Evolutionary conservation across 2,113 vertebrate genomes (phyloP).

Genomic region (Nycticryphes semicollaris): DNA sequence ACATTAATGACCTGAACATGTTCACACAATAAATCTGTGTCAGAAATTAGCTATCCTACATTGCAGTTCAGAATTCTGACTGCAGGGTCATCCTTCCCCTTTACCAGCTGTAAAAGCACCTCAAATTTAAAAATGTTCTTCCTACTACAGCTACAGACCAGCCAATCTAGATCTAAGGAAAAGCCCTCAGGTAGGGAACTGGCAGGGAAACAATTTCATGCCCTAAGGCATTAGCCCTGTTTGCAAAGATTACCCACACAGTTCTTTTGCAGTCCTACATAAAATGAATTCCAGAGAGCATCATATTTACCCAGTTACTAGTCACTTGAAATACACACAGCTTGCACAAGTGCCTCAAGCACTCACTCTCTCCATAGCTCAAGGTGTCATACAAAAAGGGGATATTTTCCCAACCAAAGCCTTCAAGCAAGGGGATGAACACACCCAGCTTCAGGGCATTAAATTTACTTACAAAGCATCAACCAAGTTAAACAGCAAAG

Average conservation of each 20-base stretch:
- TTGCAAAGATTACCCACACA: not conserved
- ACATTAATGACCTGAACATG: not conserved
- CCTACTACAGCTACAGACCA: not conserved
- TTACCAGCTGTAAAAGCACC: not conserved
- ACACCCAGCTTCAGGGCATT: not conserved
- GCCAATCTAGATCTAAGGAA: not conserved
- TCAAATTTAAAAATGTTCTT: not conserved
- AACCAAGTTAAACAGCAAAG: not conserved
- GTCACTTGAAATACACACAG: not conserved
- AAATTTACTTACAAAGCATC: not conserved
- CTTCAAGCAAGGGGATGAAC: not conserved
- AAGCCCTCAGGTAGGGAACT: conserved; percentile 8
- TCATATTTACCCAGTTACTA: not conserved
- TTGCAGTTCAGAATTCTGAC: not conserved
- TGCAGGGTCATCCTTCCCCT: not conserved
- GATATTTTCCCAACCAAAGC: not conserved
- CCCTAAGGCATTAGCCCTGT: not conserved
- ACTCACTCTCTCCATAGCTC: not conserved
- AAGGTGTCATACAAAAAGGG: not conserved
- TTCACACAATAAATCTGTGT: not conserved
- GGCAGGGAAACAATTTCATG: not conserved
- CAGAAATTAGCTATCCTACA: not conserved
- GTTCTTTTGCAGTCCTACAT: not conserved
- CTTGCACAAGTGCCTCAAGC: not conserved
- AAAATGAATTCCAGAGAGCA: not conserved